Evolutionary conservation across 2,797 vertebrate species (phyloP).

Genomic region (Tapirus indicus): DNA sequence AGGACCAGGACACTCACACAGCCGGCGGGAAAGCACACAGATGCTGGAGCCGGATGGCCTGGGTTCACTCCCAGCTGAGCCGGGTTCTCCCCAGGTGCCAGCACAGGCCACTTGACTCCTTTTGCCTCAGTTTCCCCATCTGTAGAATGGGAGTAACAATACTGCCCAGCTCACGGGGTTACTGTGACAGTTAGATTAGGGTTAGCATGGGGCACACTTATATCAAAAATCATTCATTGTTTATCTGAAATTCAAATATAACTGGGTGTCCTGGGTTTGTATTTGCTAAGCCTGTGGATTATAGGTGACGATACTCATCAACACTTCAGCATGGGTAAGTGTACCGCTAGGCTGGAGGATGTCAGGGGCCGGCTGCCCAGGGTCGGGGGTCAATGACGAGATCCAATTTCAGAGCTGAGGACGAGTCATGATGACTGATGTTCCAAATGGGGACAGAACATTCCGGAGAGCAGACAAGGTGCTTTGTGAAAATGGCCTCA

Average conservation of each 20-base stretch:
- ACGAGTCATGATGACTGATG: rapidly evolving
- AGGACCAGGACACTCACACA: background rate
- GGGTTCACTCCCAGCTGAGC: background rate
- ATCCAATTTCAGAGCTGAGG: background rate
- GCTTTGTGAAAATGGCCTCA: background rate
- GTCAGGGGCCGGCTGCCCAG: background rate
- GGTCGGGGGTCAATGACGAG: background rate
- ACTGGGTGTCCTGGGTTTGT: background rate
- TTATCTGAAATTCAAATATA: background rate
- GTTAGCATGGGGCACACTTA: background rate
- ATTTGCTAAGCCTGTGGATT: background rate
- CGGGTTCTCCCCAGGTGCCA: background rate
- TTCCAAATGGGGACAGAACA: background rate
- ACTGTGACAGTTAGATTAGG: background rate
- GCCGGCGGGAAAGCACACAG: rapidly evolving
- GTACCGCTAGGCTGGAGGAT: background rate
- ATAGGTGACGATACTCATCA: rapidly evolving
- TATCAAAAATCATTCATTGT: background rate
- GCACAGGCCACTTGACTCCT: background rate
- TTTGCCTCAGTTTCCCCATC: background rate
- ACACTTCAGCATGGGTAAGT: too few relatives aligned
- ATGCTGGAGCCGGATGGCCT: background rate
- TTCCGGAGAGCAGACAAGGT: background rate
- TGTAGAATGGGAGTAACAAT: background rate
- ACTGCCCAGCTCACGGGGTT: background rate